Evolutionary conservation across 2,888 invertebrate genomes (phyloP).

Genomic region (Chelonus formosanus): DNA sequence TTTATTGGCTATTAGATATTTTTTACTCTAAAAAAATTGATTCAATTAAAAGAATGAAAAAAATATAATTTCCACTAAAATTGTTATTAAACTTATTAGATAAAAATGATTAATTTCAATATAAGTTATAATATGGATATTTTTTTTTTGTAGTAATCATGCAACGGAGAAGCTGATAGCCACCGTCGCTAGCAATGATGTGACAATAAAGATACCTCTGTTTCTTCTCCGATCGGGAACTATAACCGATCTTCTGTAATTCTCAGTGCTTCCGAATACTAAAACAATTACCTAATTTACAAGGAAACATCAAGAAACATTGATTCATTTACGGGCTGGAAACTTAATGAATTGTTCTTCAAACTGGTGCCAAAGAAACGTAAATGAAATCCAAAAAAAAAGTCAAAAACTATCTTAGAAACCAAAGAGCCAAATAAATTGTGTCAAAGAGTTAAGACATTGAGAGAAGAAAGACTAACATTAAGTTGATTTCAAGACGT

Average conservation of each 20-base stretch:
- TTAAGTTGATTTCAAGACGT: constrained; percentile 14
- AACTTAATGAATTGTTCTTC: too few relatives aligned
- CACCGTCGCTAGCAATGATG: constrained; percentile 58
- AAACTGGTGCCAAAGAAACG: too few relatives aligned
- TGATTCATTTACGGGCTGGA: too few relatives aligned
- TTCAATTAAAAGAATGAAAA: constrained; percentile 12
- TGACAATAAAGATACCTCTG: constrained; percentile 62
- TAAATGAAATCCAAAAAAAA: constrained; percentile 15
- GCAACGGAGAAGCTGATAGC: constrained; percentile 57
- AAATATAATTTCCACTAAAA: too few relatives aligned
- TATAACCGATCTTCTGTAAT: constrained; percentile 51
- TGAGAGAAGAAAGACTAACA: constrained; percentile 29
- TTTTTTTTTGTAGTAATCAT: constrained; percentile 55
- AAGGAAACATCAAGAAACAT: constrained; percentile 28
- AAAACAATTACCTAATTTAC: constrained; percentile 27
- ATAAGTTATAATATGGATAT: neutral
- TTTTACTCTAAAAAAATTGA: constrained; percentile 10
- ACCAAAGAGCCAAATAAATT: constrained; percentile 38
- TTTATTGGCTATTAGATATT: too few relatives aligned
- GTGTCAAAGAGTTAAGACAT: constrained; percentile 40
- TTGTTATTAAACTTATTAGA: too few relatives aligned
- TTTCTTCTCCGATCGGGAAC: constrained; percentile 54
- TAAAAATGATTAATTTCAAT: constrained; percentile 1
- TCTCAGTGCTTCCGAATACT: constrained; percentile 60
- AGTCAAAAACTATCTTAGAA: constrained; percentile 30